These are phyloP conservation scores for Apostichopus californicus DNA, from an alignment of 35 echinoderm and acorn worm genomes.

Conservation along the genomic window DNA sequence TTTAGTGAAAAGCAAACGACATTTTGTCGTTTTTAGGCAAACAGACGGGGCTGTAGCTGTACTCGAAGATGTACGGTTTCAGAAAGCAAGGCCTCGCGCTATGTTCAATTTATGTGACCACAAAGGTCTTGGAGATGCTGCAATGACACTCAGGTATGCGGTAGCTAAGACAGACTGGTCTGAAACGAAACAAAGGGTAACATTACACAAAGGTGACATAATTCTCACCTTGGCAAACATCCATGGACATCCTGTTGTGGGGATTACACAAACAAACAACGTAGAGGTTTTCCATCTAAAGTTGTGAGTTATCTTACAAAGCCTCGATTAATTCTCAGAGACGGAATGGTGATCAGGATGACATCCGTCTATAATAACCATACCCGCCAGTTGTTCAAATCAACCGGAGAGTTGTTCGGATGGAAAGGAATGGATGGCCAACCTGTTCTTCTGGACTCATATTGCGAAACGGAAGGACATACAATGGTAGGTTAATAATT, in stretches of 20 bases:
- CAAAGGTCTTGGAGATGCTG: too few relatives aligned
- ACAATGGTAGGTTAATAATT: too few relatives aligned
- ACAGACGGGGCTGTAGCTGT: not conserved
- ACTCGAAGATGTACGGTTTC: not conserved
- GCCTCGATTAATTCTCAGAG: not conserved
- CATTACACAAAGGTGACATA: not conserved
- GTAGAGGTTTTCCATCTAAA: not conserved
- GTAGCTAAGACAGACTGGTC: not conserved
- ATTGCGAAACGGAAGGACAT: too few relatives aligned
- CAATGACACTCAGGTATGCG: not conserved
- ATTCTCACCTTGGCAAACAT: not conserved
- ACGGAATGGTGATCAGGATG: not conserved
- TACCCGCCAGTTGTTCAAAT: too few relatives aligned
- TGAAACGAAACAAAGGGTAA: not conserved
- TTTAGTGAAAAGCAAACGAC: not conserved
- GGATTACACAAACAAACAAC: not conserved
- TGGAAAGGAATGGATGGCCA: too few relatives aligned
- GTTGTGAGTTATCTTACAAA: not conserved
- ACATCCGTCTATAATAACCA: not conserved
- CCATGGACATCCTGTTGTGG: not conserved
- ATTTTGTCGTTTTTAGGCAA: not conserved
- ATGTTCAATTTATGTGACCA: not conserved
- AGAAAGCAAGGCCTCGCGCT: not conserved
- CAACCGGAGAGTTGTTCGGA: too few relatives aligned
- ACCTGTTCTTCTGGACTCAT: too few relatives aligned